Conservation (phyloP, 2,797 vertebrate genomes). For the Hydrolagus colliei region DNA sequence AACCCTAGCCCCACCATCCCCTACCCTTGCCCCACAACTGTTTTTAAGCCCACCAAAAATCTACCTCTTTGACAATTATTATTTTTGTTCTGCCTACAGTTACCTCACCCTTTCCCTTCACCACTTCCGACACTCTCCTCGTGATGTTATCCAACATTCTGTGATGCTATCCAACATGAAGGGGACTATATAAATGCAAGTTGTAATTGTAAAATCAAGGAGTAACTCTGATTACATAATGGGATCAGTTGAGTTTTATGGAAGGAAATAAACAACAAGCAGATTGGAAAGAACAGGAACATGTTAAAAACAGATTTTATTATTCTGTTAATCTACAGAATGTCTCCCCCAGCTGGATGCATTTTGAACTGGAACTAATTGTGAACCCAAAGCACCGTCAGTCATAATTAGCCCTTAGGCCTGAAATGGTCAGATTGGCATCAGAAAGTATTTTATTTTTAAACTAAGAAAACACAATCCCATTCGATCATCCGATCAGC, state of each 20-base stretch:
- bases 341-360: background rate
- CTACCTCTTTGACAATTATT: background rate
- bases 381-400: background rate
- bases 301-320: background rate
- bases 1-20: too few species aligned
- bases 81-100: background rate
- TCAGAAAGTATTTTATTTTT: too few species aligned
- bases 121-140: background rate
- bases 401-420: too few species aligned
- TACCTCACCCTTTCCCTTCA: background rate
- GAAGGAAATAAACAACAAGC: background rate
- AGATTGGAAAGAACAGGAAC: background rate
- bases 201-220: background rate
- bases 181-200: background rate
- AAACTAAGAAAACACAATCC: too few species aligned
- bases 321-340: background rate
- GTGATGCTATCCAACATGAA: background rate
- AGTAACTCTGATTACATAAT: background rate
- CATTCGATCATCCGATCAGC: too few species aligned
- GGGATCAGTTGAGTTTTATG: background rate
- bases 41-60: background rate
- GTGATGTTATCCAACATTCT: background rate
- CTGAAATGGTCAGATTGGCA: too few species aligned
- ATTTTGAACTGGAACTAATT: background rate
- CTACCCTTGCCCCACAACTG: background rate